Percentiles rank a stretch among this genome's conserved stretches.
Evolutionary conservation across 2,113 vertebrate species (phyloP).

Genomic region (Orycteropus afer): DNA sequence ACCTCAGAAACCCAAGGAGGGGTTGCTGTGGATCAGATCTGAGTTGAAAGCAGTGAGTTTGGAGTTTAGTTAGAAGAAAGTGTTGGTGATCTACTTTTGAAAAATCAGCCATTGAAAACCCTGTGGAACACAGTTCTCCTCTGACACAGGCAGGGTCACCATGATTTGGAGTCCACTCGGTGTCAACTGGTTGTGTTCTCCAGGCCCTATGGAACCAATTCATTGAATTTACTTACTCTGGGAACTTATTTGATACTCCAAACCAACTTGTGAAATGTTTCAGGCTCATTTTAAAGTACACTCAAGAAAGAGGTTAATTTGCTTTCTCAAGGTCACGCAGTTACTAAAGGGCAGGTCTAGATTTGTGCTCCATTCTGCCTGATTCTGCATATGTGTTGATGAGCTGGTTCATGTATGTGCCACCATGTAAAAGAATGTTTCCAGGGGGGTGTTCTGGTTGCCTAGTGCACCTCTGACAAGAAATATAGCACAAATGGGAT

Average conservation of each 20-base stretch:
- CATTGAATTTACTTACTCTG: background rate
- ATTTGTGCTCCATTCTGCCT: background rate
- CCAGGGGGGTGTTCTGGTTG: too few relatives aligned
- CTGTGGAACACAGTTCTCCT: background rate
- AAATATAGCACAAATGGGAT: too few relatives aligned
- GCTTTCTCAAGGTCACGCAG: background rate
- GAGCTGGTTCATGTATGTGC: background rate
- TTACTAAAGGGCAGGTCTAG: accelerated
- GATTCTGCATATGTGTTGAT: background rate
- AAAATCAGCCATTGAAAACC: background rate
- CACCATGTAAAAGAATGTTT: background rate
- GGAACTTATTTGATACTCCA: background rate
- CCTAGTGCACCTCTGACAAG: too few relatives aligned
- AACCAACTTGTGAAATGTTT: background rate
- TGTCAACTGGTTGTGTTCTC: background rate
- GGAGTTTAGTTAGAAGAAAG: background rate
- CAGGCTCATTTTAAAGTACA: background rate
- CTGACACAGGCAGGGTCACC: background rate
- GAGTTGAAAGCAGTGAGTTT: too few relatives aligned
- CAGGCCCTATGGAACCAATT: background rate
- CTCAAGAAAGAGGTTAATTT: background rate
- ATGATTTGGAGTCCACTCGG: background rate
- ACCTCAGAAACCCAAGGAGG: too few relatives aligned
- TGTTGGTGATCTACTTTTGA: background rate
- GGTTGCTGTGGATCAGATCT: too few relatives aligned